Percentiles rank a stretch among this genome's conserved stretches.
These are phyloP conservation scores for Pipistrellus kuhlii DNA, from an alignment of 2,797 vertebrate genomes.

Conservation along the genomic window DNA sequence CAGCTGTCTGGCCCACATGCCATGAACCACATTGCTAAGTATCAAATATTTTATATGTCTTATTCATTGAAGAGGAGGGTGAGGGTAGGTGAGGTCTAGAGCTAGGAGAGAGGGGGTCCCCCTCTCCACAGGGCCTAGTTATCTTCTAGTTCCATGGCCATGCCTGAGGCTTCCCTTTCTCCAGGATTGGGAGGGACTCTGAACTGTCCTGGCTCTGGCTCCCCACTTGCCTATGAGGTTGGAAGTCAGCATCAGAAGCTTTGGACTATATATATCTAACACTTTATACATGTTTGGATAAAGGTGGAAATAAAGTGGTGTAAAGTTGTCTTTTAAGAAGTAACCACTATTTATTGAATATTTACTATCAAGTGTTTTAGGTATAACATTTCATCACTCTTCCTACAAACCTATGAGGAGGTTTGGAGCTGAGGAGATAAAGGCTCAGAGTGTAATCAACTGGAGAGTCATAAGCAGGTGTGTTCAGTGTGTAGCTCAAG, in stretches of 20 bases:
- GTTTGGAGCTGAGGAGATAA: background rate
- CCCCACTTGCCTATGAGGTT: background rate
- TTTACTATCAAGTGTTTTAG: background rate
- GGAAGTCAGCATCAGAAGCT: slow-evolving; percentile 41
- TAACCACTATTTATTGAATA: background rate
- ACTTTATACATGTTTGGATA: slow-evolving; percentile 79
- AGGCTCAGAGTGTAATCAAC: background rate
- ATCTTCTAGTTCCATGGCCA: background rate
- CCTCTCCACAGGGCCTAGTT: background rate
- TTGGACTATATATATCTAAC: slow-evolving; percentile 60
- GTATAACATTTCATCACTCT: background rate
- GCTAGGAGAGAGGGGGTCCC: background rate
- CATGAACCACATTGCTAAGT: slow-evolving; percentile 40
- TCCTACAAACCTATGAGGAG: background rate
- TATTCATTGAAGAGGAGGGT: slow-evolving; percentile 15
- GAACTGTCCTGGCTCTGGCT: background rate
- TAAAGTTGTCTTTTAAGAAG: background rate
- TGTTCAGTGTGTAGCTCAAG: background rate
- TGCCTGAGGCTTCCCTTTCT: slow-evolving; percentile 5
- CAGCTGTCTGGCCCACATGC: background rate
- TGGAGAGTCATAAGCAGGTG: too few relatives aligned
- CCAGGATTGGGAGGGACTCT: background rate
- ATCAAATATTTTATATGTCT: slow-evolving; percentile 57
- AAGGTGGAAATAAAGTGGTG: slow-evolving; percentile 72
- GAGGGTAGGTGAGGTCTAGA: background rate